phyloP scores from a whole-genome alignment of 2,113 vertebrate genomes.

The Proteles cristata region DNA sequence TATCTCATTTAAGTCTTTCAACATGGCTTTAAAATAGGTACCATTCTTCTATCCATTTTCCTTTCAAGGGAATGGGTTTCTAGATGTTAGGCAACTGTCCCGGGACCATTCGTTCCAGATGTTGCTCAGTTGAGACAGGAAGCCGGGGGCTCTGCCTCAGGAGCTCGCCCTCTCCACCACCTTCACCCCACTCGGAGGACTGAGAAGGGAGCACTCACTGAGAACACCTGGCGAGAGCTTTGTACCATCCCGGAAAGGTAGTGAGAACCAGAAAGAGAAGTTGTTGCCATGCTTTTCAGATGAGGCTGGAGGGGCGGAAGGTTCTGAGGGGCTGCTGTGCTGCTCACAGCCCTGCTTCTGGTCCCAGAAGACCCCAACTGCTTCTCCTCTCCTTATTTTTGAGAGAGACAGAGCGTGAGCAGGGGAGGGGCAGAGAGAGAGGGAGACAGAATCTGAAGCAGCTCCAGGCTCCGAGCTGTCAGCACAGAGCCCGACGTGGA shows the following conservation, averaged over 20 bases:
- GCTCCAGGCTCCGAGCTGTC: too few relatives aligned
- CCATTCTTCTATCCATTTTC: background rate
- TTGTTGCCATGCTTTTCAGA: background rate
- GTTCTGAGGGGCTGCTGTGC: too few relatives aligned
- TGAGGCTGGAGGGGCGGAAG: background rate
- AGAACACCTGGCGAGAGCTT: background rate
- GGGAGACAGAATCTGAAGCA: too few relatives aligned
- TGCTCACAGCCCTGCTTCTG: background rate
- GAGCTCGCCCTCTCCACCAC: accelerated
- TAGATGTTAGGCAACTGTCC: background rate
- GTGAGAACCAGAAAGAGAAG: background rate
- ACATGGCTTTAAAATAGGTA: background rate
- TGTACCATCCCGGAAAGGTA: background rate
- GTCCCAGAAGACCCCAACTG: background rate
- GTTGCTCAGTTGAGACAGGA: background rate
- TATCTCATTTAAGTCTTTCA: background rate
- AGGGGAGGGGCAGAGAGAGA: too few relatives aligned
- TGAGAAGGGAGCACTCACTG: background rate
- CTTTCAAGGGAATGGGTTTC: background rate
- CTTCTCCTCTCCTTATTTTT: too few relatives aligned
- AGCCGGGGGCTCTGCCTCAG: too few relatives aligned
- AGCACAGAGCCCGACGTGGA: too few relatives aligned
- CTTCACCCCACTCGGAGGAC: accelerated
- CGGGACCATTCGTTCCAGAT: accelerated
- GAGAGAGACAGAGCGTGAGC: too few relatives aligned